Evolutionary conservation across 2,888 invertebrate species (phyloP).

Genomic region (Macaria liturata): DNA sequence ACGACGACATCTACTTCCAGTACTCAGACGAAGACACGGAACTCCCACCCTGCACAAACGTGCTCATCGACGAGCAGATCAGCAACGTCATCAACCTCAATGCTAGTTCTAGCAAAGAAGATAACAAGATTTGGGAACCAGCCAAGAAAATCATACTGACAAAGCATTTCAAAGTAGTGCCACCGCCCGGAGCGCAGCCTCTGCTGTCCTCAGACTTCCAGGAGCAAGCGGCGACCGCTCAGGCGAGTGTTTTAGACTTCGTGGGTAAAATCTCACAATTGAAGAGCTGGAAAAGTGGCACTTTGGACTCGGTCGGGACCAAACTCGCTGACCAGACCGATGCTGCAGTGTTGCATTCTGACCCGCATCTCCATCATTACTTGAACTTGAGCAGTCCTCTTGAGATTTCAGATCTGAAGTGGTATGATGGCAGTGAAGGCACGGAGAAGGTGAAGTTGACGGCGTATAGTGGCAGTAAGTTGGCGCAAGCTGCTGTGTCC

Average conservation of each 20-base stretch:
- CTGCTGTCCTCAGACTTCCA: slow-evolving; percentile 65
- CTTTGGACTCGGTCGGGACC: slow-evolving; percentile 68
- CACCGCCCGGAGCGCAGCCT: slow-evolving; percentile 56
- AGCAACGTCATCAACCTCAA: slow-evolving; percentile 81
- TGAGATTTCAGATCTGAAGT: slow-evolving; percentile 75
- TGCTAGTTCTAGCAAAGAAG: slow-evolving; percentile 75
- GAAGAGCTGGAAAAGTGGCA: slow-evolving; percentile 73
- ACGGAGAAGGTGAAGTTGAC: slow-evolving; percentile 69
- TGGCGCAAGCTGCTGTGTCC: slow-evolving; percentile 64
- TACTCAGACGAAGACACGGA: slow-evolving; percentile 84
- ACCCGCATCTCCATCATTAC: slow-evolving; percentile 65
- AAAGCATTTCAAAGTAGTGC: slow-evolving; percentile 68
- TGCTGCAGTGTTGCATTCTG: slow-evolving; percentile 61
- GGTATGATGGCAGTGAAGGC: slow-evolving; percentile 72
- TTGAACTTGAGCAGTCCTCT: slow-evolving; percentile 74
- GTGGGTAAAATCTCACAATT: slow-evolving; percentile 73
- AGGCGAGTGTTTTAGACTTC: slow-evolving; percentile 68
- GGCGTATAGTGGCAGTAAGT: slow-evolving; percentile 61
- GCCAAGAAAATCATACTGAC: slow-evolving; percentile 69
- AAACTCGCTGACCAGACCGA: slow-evolving; percentile 74
- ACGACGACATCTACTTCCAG: slow-evolving; percentile 80
- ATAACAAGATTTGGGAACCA: slow-evolving; percentile 70
- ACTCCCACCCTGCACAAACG: slow-evolving; percentile 75
- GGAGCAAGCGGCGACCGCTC: slow-evolving; percentile 51
- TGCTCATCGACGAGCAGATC: slow-evolving; percentile 73